These are phyloP conservation scores for Plagodis pulveraria DNA, from an alignment of 2,888 invertebrate species.

Conservation along the genomic window DNA sequence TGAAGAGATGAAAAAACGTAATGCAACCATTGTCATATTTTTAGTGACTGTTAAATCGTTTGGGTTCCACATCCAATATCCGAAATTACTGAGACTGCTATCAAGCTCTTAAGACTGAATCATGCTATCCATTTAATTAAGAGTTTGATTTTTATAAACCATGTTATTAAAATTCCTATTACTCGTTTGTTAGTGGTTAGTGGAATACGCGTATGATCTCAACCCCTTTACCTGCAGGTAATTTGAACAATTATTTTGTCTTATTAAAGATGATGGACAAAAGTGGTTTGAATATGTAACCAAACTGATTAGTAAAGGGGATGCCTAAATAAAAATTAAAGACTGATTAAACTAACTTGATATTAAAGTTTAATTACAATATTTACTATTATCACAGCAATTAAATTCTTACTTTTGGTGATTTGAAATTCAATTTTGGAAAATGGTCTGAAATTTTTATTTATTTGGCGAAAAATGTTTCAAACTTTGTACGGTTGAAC, in stretches of 20 bases:
- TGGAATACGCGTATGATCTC: slow-evolving; percentile 28
- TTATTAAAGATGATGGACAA: slow-evolving; percentile 23
- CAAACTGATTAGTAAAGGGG: slow-evolving; percentile 38
- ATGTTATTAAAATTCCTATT: slow-evolving; percentile 14
- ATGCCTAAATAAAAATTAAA: slow-evolving; percentile 13
- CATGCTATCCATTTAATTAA: slow-evolving; percentile 38
- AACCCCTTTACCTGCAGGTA: slow-evolving; percentile 43
- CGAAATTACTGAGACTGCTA: slow-evolving; percentile 35
- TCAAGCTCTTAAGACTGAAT: slow-evolving; percentile 42
- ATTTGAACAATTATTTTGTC: slow-evolving; percentile 26
- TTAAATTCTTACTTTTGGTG: no score
- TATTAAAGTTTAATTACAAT: neutral
- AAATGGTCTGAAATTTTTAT: neutral
- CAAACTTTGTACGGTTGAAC: slow-evolving; percentile 13
- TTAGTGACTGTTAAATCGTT: neutral
- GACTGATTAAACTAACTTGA: slow-evolving; percentile 20
- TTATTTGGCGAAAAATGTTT: slow-evolving; percentile 22
- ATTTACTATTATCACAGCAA: neutral
- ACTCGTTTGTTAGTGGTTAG: slow-evolving; percentile 34
- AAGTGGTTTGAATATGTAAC: slow-evolving; percentile 25
- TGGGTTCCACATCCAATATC: slow-evolving; percentile 17
- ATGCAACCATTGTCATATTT: neutral
- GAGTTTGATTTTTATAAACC: slow-evolving; percentile 17
- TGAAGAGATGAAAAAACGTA: neutral
- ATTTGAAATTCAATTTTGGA: no score